Percentiles rank a stretch among this genome's conserved stretches.
phyloP scores from a whole-genome alignment of 2,888 invertebrate species.

The Gasteruption jaculator region DNA sequence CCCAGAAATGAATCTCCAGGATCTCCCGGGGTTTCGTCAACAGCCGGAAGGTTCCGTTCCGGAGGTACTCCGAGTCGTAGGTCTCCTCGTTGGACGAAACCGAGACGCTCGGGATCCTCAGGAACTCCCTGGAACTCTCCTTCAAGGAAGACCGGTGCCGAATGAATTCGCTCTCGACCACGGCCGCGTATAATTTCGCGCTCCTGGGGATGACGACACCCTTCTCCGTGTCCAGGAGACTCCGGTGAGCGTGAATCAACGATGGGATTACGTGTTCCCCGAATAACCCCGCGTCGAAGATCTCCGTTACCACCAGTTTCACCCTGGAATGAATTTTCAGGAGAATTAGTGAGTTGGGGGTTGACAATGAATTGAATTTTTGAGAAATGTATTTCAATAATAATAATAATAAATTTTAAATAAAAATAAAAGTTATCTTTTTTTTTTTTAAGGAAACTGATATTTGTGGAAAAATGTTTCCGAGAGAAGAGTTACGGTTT shows the following conservation, averaged over 20 bases:
- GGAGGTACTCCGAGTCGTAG: constrained; percentile 69
- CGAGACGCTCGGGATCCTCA: constrained; percentile 42
- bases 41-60: constrained; percentile 55
- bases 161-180: constrained; percentile 55
- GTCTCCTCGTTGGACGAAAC: constrained; percentile 53
- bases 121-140: constrained; percentile 18
- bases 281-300: constrained; percentile 75
- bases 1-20: constrained; percentile 63
- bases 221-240: constrained; percentile 52
- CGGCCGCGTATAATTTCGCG: constrained; percentile 63
- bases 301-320: constrained; percentile 69
- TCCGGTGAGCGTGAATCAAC: constrained; percentile 65
- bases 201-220: constrained; percentile 60
- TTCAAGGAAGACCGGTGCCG: constrained; percentile 29
- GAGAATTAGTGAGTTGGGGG: not conserved
- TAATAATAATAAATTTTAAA: constrained; percentile 7
- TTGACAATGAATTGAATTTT: not conserved
- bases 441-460: too few relatives aligned
- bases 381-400: too few relatives aligned
- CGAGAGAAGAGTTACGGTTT: too few relatives aligned
- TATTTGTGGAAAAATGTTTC: too few relatives aligned
- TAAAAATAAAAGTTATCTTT: too few relatives aligned
- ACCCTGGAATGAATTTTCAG: too few relatives aligned
- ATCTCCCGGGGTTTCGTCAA: constrained; percentile 59
- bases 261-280: constrained; percentile 70